phyloP scores from a whole-genome alignment of 2,797 vertebrate genomes.

The Amblyopsis hoosieri region DNA sequence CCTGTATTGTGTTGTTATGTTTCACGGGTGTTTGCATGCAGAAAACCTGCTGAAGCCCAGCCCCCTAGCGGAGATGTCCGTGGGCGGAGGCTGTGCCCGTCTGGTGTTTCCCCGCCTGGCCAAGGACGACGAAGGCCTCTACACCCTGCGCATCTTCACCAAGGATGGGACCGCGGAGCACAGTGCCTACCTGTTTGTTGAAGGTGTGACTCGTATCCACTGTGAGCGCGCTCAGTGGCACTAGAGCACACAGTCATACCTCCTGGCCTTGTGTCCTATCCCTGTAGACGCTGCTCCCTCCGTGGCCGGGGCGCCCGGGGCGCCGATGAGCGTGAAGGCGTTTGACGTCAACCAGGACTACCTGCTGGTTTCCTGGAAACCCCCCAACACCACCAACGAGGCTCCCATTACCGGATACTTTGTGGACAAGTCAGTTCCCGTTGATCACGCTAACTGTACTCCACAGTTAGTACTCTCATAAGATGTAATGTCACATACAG shows the following conservation, averaged over 20 bases:
- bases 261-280: conserved; percentile 24
- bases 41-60: conserved; percentile 81
- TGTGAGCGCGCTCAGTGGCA: neutral
- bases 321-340: conserved; percentile 90
- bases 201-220: conserved; percentile 72
- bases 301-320: conserved; percentile 85
- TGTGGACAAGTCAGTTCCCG: conserved; percentile 86
- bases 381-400: conserved; percentile 89
- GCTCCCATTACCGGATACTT: conserved; percentile 91
- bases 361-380: conserved; percentile 94
- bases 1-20: neutral
- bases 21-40: conserved; percentile 27
- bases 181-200: conserved; percentile 93
- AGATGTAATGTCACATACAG: neutral
- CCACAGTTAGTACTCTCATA: conserved; percentile 28
- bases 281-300: conserved; percentile 82
- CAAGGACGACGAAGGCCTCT: conserved; percentile 97
- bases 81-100: conserved; percentile 84
- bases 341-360: conserved; percentile 91
- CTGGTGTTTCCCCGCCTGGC: conserved; percentile 88
- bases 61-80: conserved; percentile 84
- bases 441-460: conserved; percentile 2
- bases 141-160: conserved; percentile 89
- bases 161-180: conserved; percentile 88
- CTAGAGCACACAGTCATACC: neutral